phyloP scores from a whole-genome alignment of 2,113 vertebrate species.

The Leucosticte australis region DNA sequence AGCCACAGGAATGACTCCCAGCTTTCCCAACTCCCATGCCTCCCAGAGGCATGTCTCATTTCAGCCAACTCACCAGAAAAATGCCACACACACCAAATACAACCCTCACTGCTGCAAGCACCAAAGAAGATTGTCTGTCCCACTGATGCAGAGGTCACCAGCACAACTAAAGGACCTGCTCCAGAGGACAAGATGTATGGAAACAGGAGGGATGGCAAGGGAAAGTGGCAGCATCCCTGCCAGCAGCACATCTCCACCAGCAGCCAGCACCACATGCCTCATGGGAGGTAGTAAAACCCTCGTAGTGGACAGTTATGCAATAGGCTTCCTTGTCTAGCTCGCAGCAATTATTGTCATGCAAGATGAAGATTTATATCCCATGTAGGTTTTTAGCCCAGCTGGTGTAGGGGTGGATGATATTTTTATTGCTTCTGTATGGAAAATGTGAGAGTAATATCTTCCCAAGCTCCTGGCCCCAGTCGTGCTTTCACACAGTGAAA shows the following conservation, averaged over 20 bases:
- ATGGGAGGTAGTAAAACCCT: constrained; percentile 23
- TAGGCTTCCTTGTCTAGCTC: background rate
- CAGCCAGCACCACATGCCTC: background rate
- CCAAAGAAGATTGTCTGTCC: accelerated
- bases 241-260: background rate
- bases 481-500: constrained; percentile 3
- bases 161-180: background rate
- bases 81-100: accelerated
- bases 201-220: background rate
- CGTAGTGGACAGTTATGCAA: background rate
- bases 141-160: background rate
- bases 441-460: constrained; percentile 49
- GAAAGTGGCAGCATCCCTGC: accelerated
- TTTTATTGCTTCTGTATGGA: constrained; percentile 56
- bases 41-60: background rate
- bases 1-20: background rate
- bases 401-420: constrained; percentile 59
- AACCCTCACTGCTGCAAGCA: background rate
- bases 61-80: background rate
- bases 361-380: constrained; percentile 42
- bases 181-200: background rate
- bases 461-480: background rate
- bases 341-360: background rate
- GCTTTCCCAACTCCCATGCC: background rate
- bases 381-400: constrained; percentile 57